Percentiles rank a stretch among this genome's conserved stretches.
Evolutionary conservation across 1,140 invertebrate genomes (phyloP).

Genomic region (Trachymyrmex septentrionalis): DNA sequence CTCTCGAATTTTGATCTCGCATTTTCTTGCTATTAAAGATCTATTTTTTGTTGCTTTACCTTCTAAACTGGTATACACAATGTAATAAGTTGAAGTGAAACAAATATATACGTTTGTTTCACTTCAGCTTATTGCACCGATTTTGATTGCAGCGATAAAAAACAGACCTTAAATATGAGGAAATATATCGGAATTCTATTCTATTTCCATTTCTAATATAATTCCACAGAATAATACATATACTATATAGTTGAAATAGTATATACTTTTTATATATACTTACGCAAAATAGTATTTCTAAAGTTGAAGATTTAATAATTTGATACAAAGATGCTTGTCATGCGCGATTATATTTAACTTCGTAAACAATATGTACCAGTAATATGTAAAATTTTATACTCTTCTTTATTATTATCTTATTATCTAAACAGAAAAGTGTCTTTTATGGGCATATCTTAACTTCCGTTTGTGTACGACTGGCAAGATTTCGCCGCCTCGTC

Average conservation of each 20-base stretch:
- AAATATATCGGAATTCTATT: not conserved
- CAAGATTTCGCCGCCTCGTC: slow-evolving; percentile 14
- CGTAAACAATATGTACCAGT: not conserved
- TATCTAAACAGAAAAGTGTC: not conserved
- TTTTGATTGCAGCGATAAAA: too few relatives aligned
- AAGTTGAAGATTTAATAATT: not conserved
- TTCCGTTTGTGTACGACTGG: not conserved
- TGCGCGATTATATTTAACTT: not conserved
- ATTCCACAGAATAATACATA: not conserved
- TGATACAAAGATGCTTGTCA: not conserved
- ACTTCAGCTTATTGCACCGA: too few relatives aligned
- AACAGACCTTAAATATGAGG: too few relatives aligned
- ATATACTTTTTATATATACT: not conserved
- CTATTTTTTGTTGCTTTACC: too few relatives aligned
- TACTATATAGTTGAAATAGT: slow-evolving; percentile 2
- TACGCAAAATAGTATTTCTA: not conserved
- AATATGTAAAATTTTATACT: not conserved
- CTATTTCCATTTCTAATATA: not conserved
- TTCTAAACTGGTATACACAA: too few relatives aligned
- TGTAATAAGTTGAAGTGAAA: too few relatives aligned
- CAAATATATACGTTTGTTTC: too few relatives aligned
- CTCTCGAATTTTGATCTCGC: slow-evolving; percentile 51
- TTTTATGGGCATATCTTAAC: not conserved
- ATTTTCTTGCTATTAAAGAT: slow-evolving; percentile 22
- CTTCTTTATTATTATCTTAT: not conserved